phyloP scores from a whole-genome alignment of 2,888 invertebrate species.

The Tetrapedia diversipes region DNA sequence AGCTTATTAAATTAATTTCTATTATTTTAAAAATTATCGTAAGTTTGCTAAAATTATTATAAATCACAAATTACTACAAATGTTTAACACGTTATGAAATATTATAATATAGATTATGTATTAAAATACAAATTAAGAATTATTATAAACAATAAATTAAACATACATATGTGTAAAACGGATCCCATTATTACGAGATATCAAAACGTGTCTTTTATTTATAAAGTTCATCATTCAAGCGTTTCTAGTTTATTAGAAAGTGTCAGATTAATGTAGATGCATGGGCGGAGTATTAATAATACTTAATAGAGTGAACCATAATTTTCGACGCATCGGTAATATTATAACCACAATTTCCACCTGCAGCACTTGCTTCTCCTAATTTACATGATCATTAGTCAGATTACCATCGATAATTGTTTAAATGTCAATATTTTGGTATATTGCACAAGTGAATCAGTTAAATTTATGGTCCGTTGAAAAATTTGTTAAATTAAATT shows the following conservation, averaged over 20 bases:
- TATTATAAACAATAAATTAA: no score
- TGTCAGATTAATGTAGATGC: background rate
- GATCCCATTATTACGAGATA: no score
- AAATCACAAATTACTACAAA: no score
- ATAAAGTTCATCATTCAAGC: background rate
- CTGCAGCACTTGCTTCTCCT: background rate
- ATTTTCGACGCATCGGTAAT: background rate
- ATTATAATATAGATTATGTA: no score
- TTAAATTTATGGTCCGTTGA: background rate
- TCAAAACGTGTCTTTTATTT: no score
- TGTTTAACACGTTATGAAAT: no score
- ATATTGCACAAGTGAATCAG: background rate
- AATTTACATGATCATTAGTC: background rate
- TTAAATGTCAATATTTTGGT: background rate
- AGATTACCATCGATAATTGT: background rate
- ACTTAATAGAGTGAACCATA: background rate
- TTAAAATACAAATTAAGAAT: no score
- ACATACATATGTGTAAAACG: no score
- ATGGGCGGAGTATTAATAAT: background rate
- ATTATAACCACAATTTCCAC: background rate
- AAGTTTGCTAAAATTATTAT: no score
- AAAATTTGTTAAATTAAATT: conserved; percentile 12
- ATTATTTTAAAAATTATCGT: no score
- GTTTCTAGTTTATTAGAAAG: background rate
- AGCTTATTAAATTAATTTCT: no score